Evolutionary conservation across 2,113 vertebrate genomes (phyloP), one percentile per base, ranked within the genome.

Genomic region (Ammodytes dubius): DNA sequence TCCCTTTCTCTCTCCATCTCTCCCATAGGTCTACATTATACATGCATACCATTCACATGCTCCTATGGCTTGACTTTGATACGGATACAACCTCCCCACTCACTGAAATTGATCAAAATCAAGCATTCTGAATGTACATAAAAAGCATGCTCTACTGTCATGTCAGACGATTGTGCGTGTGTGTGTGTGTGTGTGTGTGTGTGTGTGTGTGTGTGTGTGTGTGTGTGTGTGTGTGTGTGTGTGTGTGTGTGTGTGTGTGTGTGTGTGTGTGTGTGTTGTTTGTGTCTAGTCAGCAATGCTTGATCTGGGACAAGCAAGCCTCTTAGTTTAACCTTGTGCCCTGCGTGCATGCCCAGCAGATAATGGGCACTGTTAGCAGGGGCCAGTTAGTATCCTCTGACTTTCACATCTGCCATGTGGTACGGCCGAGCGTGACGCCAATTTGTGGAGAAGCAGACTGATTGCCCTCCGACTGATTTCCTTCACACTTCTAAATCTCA

Each of bases 321-420:
- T 79, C 70, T 81, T 86, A 66, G 61, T 88, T 87, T 89, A 83
- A 88, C 88, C 90, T 87, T 89, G 82, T 87, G 74, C 76, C 78
- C 87, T 74, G 81, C 57, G 15, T 84, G 81, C 61, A n/a, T 77
- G 49, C 81, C 75, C 86, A 87, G 84, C 82, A 80, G 87, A 90
- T 90, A 91, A 90, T 88, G 72, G 79, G 64, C 73, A 65, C 47
- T 60, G 81, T 77, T 87, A 82, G 88, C 79, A 82, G 87, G 83
- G 87, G 79, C 79, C 77, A 75, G 81, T 90, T 90, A 87, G 77
- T 57, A 68, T 85, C 80, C 70, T 85, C 79, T 77, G 79, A 82
- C 76, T 84, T 27, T 85, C 1, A 39, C 83, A 87, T 86, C 86
- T 90, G 86, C 75, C 85, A 53, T 80, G 83, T 63, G 69, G 80